phyloP scores from a whole-genome alignment of 2,797 vertebrate species.

The Dromococcyx pavoninus region DNA sequence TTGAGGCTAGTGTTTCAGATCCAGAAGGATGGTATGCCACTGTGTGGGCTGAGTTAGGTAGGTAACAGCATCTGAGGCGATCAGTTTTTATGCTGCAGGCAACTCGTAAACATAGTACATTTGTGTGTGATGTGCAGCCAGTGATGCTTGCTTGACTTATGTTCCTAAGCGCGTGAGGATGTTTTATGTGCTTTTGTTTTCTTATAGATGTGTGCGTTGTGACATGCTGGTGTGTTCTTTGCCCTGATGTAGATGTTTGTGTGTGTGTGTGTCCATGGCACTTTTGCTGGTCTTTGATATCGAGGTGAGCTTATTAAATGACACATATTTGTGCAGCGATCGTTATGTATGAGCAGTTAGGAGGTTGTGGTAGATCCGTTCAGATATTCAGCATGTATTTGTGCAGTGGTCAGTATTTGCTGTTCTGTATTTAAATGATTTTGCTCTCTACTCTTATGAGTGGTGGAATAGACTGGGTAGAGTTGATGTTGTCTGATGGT shows the following conservation, averaged over 20 bases:
- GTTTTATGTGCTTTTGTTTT: not conserved
- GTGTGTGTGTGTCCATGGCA: not conserved
- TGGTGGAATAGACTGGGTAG: not conserved
- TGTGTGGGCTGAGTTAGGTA: conserved; percentile 46
- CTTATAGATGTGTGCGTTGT: fast-evolving
- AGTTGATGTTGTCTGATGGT: not conserved
- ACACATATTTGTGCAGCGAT: not conserved
- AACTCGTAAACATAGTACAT: not conserved
- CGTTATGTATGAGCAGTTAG: not conserved
- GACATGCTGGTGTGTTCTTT: not conserved
- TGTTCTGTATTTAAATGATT: not conserved
- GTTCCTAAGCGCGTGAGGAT: not conserved
- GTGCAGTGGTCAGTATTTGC: not conserved
- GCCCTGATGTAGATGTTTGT: not conserved
- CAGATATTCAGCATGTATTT: not conserved
- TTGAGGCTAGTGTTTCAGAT: conserved; percentile 15
- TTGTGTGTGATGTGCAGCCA: not conserved
- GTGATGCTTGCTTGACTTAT: not conserved
- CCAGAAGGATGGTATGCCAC: conserved; percentile 17
- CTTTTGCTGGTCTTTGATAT: not conserved
- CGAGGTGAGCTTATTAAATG: not conserved
- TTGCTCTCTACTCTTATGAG: not conserved
- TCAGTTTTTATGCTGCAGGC: conserved; percentile 34
- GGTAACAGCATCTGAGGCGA: conserved; percentile 10
- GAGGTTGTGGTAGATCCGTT: not conserved